A percentile compares a stretch with the other conserved stretches of the same genome.
phyloP scores from a whole-genome alignment of 2,113 vertebrate genomes.

The Naja naja region DNA sequence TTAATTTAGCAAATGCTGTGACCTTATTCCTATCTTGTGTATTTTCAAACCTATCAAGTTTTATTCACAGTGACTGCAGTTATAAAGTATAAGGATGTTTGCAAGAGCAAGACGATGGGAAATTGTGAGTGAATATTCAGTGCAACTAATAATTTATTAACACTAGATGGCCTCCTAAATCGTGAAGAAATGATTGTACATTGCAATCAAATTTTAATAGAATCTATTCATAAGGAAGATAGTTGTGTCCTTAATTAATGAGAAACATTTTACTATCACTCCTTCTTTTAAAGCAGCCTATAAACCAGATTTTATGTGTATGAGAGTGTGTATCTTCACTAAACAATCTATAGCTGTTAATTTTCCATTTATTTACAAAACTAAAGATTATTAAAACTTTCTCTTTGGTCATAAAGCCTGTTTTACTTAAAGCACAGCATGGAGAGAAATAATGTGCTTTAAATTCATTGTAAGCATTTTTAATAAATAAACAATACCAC shows the following conservation, averaged over 20 bases:
- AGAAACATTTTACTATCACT: slow-evolving; percentile 1
- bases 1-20: neutral
- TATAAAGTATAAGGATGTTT: neutral
- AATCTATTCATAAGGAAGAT: neutral
- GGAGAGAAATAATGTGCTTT: neutral
- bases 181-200: neutral
- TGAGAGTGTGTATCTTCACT: neutral
- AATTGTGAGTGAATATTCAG: neutral
- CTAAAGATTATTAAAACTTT: neutral
- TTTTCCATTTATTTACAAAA: slow-evolving; percentile 19
- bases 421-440: neutral
- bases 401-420: slow-evolving; percentile 12
- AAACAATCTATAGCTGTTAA: neutral
- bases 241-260: neutral
- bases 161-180: neutral
- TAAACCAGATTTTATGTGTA: neutral
- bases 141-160: neutral
- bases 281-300: neutral
- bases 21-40: neutral
- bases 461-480: slow-evolving; percentile 6
- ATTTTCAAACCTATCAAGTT: neutral
- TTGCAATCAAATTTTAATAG: neutral
- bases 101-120: neutral
- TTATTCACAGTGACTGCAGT: neutral
- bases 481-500: slow-evolving; percentile 4